phyloP scores from a whole-genome alignment of 2,888 invertebrate species.

The Eretmocerus hayati region DNA sequence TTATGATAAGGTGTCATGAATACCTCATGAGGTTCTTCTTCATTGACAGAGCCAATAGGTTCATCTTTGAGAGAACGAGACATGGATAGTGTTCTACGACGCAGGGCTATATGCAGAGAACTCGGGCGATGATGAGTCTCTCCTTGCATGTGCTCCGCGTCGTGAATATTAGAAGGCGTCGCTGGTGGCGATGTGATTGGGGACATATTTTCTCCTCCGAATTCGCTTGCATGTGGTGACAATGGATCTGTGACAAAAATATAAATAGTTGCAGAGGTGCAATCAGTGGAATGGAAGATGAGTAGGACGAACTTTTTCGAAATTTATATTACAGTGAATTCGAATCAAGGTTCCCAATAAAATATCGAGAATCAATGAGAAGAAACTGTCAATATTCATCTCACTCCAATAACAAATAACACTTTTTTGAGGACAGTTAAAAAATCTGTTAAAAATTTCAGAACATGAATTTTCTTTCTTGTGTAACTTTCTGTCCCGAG shows the following conservation, averaged over 20 bases:
- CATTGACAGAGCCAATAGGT: constrained; percentile 27
- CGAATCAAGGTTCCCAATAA: too few species aligned
- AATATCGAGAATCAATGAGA: too few species aligned
- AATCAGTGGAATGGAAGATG: too few species aligned
- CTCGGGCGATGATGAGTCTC: constrained; percentile 33
- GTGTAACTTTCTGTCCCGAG: too few species aligned
- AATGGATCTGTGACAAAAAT: constrained; percentile 50
- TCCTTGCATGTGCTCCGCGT: constrained; percentile 33
- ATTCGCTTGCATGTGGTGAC: constrained; percentile 53
- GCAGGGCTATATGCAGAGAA: constrained; percentile 37
- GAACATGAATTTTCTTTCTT: too few species aligned
- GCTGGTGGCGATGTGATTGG: constrained; percentile 51
- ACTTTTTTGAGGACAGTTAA: too few species aligned
- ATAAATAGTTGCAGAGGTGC: background rate
- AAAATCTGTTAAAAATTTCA: too few species aligned
- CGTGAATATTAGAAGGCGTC: constrained; percentile 45
- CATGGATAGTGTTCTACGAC: constrained; percentile 34
- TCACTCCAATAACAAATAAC: too few species aligned
- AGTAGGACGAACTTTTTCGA: too few species aligned
- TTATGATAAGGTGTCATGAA: too few species aligned
- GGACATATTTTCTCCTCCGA: constrained; percentile 45
- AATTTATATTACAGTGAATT: too few species aligned
- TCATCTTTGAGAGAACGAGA: constrained; percentile 38
- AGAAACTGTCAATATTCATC: too few species aligned
- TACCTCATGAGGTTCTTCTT: constrained; percentile 42